Base-by-base conservation (phyloP, 2,113 vertebrate genomes). In the Heterocephalus glaber region DNA sequence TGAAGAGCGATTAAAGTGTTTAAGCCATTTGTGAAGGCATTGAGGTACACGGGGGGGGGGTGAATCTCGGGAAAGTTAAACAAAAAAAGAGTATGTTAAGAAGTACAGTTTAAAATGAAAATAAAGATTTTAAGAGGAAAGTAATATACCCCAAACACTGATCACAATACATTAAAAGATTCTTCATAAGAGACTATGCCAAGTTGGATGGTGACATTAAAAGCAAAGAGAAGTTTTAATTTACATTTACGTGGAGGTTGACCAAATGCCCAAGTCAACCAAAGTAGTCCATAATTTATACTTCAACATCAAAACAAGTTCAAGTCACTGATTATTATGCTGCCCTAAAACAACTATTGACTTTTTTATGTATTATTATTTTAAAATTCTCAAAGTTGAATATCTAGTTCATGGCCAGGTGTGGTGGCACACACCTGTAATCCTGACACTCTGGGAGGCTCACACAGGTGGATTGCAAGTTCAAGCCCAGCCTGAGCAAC, bases 111-210 rank as follows among this genome's bases (percentile, higher is more conserved):
- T 74, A 86, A 96, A 66, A 87, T 84, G 26, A 12, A 80, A 80
- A 72, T 82, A 94, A 92, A 44, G 20, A 61, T 68, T 92, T 93
- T 74, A 96, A 92, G 84, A 84, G 26, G 5, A 83, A 52, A 17
- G 26, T 12, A 93, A 88, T 26, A 81, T 9, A 77, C 26, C 28
- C 19, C 26, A 90, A 83, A 41, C 58, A 89, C 24, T 88, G 56
- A 41, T 4, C 68, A 80, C 1, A 33, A 47, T 70, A 77, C 35
- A 74, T 86, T 89, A 38, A 80, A 84, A 96, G 26, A 90, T 74
- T 88, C 58, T 93, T 90, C 30, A 3, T 41, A 70, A 89, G n/a
- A 68, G 26, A 89, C 1, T 35, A 47, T 81, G 17, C 14, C 16
- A 65, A 77, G 38, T 61, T 77, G 28, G 41, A 52, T n/a, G 35